Evolutionary conservation across 2,113 vertebrate genomes (phyloP).

Genomic region (Microtus richardsoni): DNA sequence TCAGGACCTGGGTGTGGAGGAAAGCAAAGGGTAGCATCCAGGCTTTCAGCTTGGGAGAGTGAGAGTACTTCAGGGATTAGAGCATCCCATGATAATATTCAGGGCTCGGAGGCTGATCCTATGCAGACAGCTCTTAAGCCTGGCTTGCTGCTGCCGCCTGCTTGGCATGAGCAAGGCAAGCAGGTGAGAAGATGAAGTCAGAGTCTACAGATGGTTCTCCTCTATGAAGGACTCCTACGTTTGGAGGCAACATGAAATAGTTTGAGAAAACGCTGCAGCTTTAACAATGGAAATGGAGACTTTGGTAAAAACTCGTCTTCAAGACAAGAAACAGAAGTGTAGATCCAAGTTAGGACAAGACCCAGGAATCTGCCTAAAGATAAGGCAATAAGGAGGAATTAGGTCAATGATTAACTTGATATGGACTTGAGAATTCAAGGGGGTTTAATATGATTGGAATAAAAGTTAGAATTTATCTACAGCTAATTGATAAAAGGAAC

Average conservation of each 20-base stretch:
- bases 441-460: background rate
- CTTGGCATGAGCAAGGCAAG: background rate
- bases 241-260: background rate
- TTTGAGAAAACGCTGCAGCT: background rate
- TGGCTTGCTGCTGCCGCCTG: background rate
- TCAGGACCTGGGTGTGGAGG: background rate
- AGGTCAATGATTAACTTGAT: background rate
- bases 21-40: background rate
- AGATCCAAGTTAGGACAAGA: background rate
- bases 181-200: background rate
- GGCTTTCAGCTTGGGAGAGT: background rate
- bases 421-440: background rate
- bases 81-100: background rate
- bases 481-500: background rate
- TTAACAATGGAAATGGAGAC: conserved; percentile 17
- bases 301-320: background rate
- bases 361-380: background rate
- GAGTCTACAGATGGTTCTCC: background rate
- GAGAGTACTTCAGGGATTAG: background rate
- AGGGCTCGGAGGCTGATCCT: background rate
- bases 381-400: background rate
- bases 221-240: background rate
- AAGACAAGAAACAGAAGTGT: background rate
- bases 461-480: background rate
- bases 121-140: background rate